Evolutionary conservation across 23 tunicate genomes (phyloP).

Genomic region (Trididemnum nubilum): DNA sequence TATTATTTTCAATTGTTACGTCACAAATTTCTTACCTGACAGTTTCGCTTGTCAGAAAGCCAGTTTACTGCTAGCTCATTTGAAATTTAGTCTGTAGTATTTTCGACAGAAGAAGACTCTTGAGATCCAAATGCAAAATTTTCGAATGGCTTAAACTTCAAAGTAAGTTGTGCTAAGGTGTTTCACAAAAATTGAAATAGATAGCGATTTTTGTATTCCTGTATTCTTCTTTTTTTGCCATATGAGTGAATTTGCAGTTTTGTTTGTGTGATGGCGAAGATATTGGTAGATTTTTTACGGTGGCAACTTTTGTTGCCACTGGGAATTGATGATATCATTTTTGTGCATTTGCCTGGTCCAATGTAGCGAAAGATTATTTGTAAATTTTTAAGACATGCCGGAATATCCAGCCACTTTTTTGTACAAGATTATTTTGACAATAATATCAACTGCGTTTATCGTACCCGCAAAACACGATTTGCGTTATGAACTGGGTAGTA

Average conservation of each 20-base stretch:
- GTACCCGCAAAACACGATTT: too few relatives aligned
- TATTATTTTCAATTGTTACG: not conserved
- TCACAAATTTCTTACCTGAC: not conserved
- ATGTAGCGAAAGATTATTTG: too few relatives aligned
- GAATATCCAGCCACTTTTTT: not conserved
- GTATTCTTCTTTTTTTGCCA: not conserved
- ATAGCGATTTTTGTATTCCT: not conserved
- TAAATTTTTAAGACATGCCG: not conserved
- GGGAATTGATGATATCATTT: not conserved
- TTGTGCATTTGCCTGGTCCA: not conserved
- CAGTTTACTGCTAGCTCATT: not conserved
- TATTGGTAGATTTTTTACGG: not conserved
- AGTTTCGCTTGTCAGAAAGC: not conserved
- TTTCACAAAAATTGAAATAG: not conserved
- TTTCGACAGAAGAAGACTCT: not conserved
- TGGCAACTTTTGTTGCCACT: not conserved
- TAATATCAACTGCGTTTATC: too few relatives aligned
- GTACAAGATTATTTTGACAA: not conserved
- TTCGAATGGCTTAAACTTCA: not conserved
- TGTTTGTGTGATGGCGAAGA: not conserved
- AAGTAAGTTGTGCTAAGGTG: not conserved
- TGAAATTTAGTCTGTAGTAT: not conserved
- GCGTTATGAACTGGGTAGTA: too few relatives aligned
- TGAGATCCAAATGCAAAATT: not conserved
- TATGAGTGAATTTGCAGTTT: not conserved